Conservation (phyloP, 64 coral and sea anemone species). For the Pocillopora verrucosa region DNA sequence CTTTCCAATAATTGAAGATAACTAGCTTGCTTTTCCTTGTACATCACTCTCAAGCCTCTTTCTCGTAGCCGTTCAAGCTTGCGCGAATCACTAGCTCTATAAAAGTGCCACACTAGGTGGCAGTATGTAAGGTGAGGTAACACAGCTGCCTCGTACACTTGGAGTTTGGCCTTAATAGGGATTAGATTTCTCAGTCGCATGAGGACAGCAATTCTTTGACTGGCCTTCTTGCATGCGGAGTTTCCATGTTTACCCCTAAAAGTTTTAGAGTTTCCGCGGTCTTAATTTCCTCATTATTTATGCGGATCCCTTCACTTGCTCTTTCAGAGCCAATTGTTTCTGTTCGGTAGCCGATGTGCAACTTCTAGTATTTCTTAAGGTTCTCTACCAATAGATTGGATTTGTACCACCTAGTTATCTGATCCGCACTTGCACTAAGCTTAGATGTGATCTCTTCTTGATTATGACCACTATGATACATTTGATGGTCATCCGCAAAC, state of each 20-base stretch:
- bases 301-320: not conserved
- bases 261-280: not conserved
- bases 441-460: too few relatives aligned
- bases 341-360: not conserved
- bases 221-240: too few relatives aligned
- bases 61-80: too few relatives aligned
- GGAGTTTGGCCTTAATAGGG: too few relatives aligned
- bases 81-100: not conserved
- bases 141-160: not conserved
- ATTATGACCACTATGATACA: not conserved
- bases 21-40: too few relatives aligned
- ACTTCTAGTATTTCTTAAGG: constrained; percentile 8
- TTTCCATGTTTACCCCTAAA: not conserved
- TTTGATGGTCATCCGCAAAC: too few relatives aligned
- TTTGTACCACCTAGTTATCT: constrained; percentile 28
- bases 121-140: not conserved
- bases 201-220: not conserved
- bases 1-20: too few relatives aligned
- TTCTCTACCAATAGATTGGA: constrained; percentile 25
- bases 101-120: not conserved
- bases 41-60: too few relatives aligned
- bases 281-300: not conserved
- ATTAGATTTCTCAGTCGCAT: too few relatives aligned
- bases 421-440: not conserved
- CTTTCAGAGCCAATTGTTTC: too few relatives aligned